Base-by-base conservation (phyloP, 1,140 invertebrate species). In the Proales similis region DNA sequence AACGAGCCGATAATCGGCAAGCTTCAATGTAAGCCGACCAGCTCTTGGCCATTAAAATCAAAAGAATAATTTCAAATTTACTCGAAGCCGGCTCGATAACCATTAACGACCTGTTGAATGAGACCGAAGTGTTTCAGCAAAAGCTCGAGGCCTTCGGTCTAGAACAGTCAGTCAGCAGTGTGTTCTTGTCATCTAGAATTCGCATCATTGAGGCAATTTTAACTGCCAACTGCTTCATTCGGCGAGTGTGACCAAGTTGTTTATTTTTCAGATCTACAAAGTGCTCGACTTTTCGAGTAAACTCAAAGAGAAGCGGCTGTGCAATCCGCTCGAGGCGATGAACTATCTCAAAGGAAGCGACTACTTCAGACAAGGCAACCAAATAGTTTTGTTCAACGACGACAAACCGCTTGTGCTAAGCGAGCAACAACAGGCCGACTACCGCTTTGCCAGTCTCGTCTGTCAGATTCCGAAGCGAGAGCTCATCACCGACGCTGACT, bases 71-170 rank as follows among this genome's bases (percentile, higher is more conserved):
- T 14, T 30, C 30, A 57, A 14, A 19, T 42, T 4, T 27, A 19
- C 12, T 57, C 17, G 4, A 11, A 57, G 51, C 39, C 45, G 51
- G 51, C 12, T 57, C 51, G 19, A 57, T 57, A 26, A 30, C 33
- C 0, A 57, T 57, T 14, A 57, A 57, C 32, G 51, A 57, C 45
- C 45, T 57, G 29, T 30, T 57, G 32, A 57, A 57, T 42, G 36
- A 57, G 11, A 57, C 51, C 19, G 45, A 6, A 3, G 51, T 42
- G 14, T 57, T 57, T 17, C 39, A 57, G 45, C 39, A 42, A 39
- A 42, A 42, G 17, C 24, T 57, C 11, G 29, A 29, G 5, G 32
- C 39, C 7, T 57, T 42, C 32, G 51, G 51, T n/a, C 51, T 57
- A 0, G 45, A 26, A 29, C 26, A 57, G 19, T 14, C 39, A 6